Percentiles rank a stretch among this genome's conserved stretches.
phyloP scores from a whole-genome alignment of 2,888 invertebrate species.

The Aphodius granarius region DNA sequence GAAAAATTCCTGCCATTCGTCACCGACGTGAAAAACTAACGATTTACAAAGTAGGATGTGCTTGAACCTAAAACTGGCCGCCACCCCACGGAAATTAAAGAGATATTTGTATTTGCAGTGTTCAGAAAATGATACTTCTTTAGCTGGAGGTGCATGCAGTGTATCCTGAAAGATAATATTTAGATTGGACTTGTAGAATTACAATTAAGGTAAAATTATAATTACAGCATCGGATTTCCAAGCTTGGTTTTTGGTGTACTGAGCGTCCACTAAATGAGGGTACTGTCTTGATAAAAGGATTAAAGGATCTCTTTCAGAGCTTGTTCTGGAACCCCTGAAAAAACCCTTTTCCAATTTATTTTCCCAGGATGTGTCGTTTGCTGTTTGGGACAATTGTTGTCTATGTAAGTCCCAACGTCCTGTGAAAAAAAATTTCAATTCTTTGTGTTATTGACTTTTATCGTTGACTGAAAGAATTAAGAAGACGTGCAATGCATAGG shows the following conservation, averaged over 20 bases:
- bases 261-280: constrained; percentile 83
- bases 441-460: not conserved
- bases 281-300: constrained; percentile 75
- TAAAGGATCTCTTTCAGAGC: constrained; percentile 85
- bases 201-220: constrained; percentile 13
- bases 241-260: constrained; percentile 97
- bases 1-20: constrained; percentile 95
- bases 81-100: constrained; percentile 96
- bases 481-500: too few species aligned
- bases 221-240: constrained; percentile 89
- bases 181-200: constrained; percentile 8
- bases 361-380: constrained; percentile 76
- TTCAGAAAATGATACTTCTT: constrained; percentile 84
- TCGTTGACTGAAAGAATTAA: too few species aligned
- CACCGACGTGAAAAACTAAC: constrained; percentile 90
- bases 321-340: constrained; percentile 94
- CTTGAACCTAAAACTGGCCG: constrained; percentile 96
- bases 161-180: constrained; percentile 70
- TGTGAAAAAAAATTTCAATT: constrained; percentile 27
- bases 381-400: constrained; percentile 54
- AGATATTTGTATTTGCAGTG: constrained; percentile 93
- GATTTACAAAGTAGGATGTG: constrained; percentile 93
- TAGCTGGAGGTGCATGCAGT: constrained; percentile 77
- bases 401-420: constrained; percentile 92
- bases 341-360: constrained; percentile 73